A percentile compares a stretch with the other conserved stretches of the same genome.
phyloP scores from a whole-genome alignment of 2,113 vertebrate genomes.

The Pogonocichla stellata region DNA sequence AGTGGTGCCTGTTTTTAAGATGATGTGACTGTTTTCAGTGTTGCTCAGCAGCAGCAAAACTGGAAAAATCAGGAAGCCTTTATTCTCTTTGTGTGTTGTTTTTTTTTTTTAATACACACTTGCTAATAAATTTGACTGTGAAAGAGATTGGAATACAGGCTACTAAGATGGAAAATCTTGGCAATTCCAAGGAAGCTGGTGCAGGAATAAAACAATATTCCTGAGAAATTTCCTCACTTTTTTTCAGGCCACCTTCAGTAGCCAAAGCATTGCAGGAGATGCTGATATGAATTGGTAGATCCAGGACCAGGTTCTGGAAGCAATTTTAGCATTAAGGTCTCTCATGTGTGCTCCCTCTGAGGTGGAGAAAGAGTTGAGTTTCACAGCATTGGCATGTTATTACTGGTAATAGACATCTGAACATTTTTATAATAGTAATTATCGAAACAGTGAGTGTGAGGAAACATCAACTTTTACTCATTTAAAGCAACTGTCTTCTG shows the following conservation, averaged over 20 bases:
- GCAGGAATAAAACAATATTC: neutral
- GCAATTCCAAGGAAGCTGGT: neutral
- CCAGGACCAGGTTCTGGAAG: neutral
- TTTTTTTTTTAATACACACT: neutral
- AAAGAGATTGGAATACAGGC: neutral
- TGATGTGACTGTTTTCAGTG: neutral
- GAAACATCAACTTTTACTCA: neutral
- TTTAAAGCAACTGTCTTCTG: neutral
- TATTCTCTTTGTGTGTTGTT: neutral
- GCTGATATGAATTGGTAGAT: neutral
- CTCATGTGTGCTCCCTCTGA: rapidly evolving
- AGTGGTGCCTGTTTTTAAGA: neutral
- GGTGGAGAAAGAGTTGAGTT: neutral
- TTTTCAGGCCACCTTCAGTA: neutral
- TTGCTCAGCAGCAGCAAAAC: neutral
- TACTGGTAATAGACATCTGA: neutral
- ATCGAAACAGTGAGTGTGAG: neutral
- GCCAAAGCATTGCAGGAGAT: neutral
- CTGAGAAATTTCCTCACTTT: neutral
- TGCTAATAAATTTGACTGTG: neutral
- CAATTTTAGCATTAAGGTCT: neutral
- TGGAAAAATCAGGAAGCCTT: neutral
- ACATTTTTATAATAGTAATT: neutral
- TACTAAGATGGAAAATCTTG: neutral
- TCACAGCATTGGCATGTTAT: neutral